phyloP scores from a whole-genome alignment of 2,797 vertebrate genomes.

The Macrochelys suwanniensis region DNA sequence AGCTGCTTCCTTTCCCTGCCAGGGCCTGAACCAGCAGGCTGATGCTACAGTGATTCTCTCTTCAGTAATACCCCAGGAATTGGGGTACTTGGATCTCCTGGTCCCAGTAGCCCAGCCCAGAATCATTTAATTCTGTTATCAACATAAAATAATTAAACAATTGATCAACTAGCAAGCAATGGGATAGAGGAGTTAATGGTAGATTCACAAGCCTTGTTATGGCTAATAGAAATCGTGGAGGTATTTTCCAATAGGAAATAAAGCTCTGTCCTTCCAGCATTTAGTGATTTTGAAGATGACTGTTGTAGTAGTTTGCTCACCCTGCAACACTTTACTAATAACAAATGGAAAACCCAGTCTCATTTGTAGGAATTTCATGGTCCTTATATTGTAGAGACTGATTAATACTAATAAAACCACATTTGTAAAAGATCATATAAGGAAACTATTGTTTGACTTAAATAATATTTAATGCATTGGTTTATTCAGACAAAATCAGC shows the following conservation, averaged over 20 bases:
- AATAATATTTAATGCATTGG: neutral
- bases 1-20: neutral
- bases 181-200: slow-evolving; percentile 1
- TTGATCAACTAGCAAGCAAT: slow-evolving; percentile 2
- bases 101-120: neutral
- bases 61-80: neutral
- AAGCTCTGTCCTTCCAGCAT: neutral
- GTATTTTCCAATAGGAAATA: slow-evolving; percentile 7
- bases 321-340: neutral
- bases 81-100: slow-evolving; percentile 24
- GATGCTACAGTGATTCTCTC: neutral
- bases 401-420: neutral
- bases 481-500: neutral
- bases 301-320: neutral
- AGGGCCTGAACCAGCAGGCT: neutral
- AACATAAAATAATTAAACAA: slow-evolving; percentile 14
- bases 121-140: slow-evolving; percentile 22
- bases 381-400: neutral
- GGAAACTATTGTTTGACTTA: neutral
- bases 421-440: neutral
- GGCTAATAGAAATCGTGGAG: neutral
- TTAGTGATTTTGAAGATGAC: neutral
- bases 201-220: neutral
- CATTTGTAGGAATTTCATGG: neutral
- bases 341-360: slow-evolving; percentile 5